Evolutionary conservation across 1,140 invertebrate genomes (phyloP), one percentile per base, ranked within the genome.

Genomic region (Bombus picipes): DNA sequence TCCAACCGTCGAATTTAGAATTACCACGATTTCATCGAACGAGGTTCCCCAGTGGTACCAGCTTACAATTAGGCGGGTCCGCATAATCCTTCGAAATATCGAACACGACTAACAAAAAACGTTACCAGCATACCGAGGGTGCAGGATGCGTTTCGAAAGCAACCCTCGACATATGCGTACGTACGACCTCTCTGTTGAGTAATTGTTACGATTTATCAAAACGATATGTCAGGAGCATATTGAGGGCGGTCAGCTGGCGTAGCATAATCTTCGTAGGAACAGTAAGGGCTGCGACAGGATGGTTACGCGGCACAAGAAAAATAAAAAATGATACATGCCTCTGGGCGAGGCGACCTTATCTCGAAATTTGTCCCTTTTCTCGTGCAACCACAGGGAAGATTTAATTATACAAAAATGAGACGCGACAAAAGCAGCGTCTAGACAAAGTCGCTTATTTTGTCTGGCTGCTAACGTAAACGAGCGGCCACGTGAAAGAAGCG

Each of bases 131-230:
- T 73, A 39, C 81, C 39, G 68, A 89, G 87, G 91, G 89, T 28
- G 82, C 53, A 81, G 83, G 83, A 86, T 78, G 66, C 72, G 74
- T 75, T 75, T 39, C 25, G 59, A 73, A 53, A 66, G 22, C 85
- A 41, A 70, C 74, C 81, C 72, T 53, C 62, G 91, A 88, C 93
- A 93, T 93, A 93, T 93, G 92, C 89, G 87, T 77, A 86, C 88
- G 13, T 37, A 37, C 34, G 2, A 66, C 15, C 32, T 72, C 71
- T 59, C 79, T 65, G 85, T 88, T 87, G 92, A 92, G 80, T 93
- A 93, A 93, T 93, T 93, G 92, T 93, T 91, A 84, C 89, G 92
- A 93, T 93, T 92, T 91, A 91, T 93, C 92, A 92, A 89, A 93
- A 92, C 90, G 93, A 93, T 92, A 92, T 89, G 90, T 83, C 89